A percentile compares a stretch with the other conserved stretches of the same genome.
Conservation (phyloP, 2,888 invertebrate genomes). For the Nephrotoma flavescens region DNA sequence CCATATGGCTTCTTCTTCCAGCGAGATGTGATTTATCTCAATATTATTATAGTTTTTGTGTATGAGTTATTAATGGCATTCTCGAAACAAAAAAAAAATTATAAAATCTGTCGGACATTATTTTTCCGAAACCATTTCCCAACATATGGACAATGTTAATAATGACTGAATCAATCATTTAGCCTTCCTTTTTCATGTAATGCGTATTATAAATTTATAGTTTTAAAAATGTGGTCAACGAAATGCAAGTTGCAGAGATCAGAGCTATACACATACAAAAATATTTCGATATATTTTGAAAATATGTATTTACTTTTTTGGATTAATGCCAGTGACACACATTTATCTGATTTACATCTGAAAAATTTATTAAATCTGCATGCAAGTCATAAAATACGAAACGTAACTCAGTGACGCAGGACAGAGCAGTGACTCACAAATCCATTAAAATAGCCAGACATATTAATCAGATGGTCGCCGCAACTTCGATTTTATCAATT, state of each 20-base stretch:
- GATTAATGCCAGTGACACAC: not conserved
- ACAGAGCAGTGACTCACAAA: not conserved
- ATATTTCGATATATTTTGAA: not conserved
- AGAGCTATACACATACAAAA: no score
- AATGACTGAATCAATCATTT: not conserved
- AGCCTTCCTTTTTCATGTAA: not conserved
- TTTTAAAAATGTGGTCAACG: not conserved
- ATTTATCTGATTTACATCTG: not conserved
- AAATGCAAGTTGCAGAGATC: not conserved
- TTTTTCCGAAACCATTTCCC: not conserved
- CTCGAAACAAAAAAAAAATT: not conserved
- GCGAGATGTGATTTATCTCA: not conserved
- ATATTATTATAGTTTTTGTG: not conserved
- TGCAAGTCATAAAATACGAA: not conserved
- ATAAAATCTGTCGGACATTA: not conserved
- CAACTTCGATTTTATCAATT: not conserved
- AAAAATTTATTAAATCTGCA: not conserved
- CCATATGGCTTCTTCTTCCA: not conserved
- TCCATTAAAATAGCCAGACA: not conserved
- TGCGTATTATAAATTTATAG: not conserved
- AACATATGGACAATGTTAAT: not conserved
- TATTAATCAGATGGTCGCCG: not conserved
- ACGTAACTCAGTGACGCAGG: no score
- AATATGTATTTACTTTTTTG: not conserved
- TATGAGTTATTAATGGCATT: not conserved